These are phyloP conservation scores for Cheilosia soror DNA, from an alignment of 2,888 invertebrate species.

Conservation along the genomic window DNA sequence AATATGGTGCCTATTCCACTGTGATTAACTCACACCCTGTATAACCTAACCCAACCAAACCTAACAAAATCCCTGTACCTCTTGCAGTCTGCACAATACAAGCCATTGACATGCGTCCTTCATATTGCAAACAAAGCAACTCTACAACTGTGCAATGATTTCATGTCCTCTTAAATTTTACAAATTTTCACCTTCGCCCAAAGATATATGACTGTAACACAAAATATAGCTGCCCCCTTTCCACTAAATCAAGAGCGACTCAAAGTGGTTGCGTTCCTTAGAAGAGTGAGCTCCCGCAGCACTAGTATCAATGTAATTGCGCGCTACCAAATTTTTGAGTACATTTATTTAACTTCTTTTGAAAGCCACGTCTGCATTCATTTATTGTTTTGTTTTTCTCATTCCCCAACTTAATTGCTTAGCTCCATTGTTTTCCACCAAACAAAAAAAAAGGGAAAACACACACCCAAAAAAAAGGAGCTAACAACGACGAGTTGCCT, in stretches of 20 bases:
- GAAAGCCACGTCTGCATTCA: conserved; percentile 45
- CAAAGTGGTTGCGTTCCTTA: neutral
- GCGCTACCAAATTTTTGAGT: conserved; percentile 43
- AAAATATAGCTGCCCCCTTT: conserved; percentile 3
- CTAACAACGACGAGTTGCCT: conserved; percentile 19
- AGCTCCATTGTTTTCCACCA: conserved; percentile 15
- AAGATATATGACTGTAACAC: neutral
- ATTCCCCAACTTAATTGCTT: conserved; percentile 34
- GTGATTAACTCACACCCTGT: too few species aligned
- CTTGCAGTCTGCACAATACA: neutral
- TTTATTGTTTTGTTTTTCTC: conserved; percentile 60
- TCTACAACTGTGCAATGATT: neutral
- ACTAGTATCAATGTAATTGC: conserved; percentile 34
- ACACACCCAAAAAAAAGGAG: neutral
- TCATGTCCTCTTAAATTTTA: neutral
- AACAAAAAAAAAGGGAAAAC: neutral
- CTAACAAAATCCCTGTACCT: neutral
- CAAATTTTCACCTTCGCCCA: neutral
- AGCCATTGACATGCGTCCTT: neutral
- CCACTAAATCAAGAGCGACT: conserved; percentile 29
- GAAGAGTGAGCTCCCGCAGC: conserved; percentile 4
- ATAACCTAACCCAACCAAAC: neutral
- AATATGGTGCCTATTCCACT: too few species aligned
- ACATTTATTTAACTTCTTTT: conserved; percentile 58
- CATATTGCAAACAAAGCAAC: neutral